Evolutionary conservation across 2,888 invertebrate genomes (phyloP), one percentile per base, ranked within the genome.

Genomic region (Neuroscelio doddi): DNA sequence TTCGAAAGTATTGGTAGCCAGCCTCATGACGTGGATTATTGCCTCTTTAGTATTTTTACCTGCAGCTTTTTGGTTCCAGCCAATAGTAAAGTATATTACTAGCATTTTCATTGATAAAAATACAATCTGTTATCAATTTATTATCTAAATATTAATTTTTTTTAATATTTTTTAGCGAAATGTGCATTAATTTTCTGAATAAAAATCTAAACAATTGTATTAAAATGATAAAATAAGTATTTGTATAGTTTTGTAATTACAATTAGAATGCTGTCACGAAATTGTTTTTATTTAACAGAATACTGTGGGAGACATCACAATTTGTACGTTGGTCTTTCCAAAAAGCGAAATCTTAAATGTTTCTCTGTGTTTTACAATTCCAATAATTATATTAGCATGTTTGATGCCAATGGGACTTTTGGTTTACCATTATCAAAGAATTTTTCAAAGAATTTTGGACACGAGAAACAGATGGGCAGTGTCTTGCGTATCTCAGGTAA

Each of bases 281-380:
- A n/a, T n/a, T n/a, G n/a, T n/a, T n/a, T n/a, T n/a, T n/a, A n/a
- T n/a, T 21, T 21, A 21, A 21, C 21, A 21, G 21, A 5, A 71
- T 2, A 69, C 74, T 0, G 44, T 62, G 8, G 68, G 51, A 10
- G 76, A 72, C 30, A 58, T 63, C 27, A 81, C 79, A 16, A 84
- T 88, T 46, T 88, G 88, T 77, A 88, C 88, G 1, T 75, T 88
- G 24, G 84, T 88, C n/a, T 88, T 88, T 73, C 88, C 88, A 3
- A 82, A 81, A 55, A 85, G 84, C 32, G 83, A 85, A 27, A 70
- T 80, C 9, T 75, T 88, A 30, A 85, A 86, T 70, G 80, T 86
- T 44, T 87, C 88, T 0, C 75, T 87, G 1, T 85, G 85, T 71
- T 88, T 88, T 79, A 86, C 86, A 29, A 80, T 88, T 52, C 85